A percentile compares a stretch with the other conserved stretches of the same genome.
phyloP scores from a whole-genome alignment of 64 coral and sea anemone species.

The Montipora foliosa region DNA sequence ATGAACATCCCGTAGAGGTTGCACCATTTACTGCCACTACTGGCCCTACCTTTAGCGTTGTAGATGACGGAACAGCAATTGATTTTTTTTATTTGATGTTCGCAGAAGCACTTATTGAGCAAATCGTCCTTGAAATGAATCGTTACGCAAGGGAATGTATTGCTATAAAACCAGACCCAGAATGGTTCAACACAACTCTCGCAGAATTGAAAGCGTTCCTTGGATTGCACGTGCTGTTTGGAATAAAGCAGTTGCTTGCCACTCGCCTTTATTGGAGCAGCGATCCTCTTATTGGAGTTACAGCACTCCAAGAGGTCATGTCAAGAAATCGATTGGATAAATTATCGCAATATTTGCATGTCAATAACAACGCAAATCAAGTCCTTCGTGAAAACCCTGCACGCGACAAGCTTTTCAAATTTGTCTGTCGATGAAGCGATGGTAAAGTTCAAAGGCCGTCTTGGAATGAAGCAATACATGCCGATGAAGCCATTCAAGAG shows the following conservation, averaged over 20 bases:
- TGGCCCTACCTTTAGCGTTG: constrained; percentile 35
- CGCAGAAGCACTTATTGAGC: neutral
- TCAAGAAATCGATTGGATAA: constrained; percentile 45
- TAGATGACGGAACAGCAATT: constrained; percentile 44
- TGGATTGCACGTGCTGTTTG: constrained; percentile 54
- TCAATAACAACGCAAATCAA: constrained; percentile 44
- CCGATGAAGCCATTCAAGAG: constrained; percentile 66
- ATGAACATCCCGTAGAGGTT: neutral
- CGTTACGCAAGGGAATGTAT: constrained; percentile 43
- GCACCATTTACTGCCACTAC: neutral
- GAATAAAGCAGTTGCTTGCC: constrained; percentile 57
- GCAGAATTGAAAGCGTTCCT: constrained; percentile 48
- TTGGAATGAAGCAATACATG: constrained; percentile 67
- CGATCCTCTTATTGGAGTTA: constrained; percentile 39
- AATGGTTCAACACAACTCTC: constrained; percentile 38
- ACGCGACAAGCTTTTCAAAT: constrained; percentile 66
- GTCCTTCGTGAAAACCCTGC: neutral
- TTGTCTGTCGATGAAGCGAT: constrained; percentile 43
- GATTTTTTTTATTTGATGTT: constrained; percentile 70
- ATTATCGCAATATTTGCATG: constrained; percentile 36
- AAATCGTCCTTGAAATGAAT: too few species aligned
- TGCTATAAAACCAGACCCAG: neutral
- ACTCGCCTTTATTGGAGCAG: constrained; percentile 43
- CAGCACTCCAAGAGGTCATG: constrained; percentile 39
- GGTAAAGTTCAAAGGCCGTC: constrained; percentile 43